These are phyloP conservation scores for Hemiscyllium ocellatum DNA, from an alignment of 2,113 vertebrate genomes.

Conservation along the genomic window DNA sequence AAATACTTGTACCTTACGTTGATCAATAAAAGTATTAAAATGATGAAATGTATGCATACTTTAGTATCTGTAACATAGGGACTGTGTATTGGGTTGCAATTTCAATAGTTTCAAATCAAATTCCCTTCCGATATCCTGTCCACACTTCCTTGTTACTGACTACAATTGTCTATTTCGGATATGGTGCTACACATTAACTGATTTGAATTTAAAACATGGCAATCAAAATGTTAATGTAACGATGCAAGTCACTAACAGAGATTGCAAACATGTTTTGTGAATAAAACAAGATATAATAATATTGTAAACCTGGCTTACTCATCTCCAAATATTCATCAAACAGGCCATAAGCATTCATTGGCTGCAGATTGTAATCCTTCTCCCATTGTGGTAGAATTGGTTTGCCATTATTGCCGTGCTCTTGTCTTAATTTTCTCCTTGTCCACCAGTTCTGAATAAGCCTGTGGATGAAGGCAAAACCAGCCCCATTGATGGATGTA, in stretches of 20 bases:
- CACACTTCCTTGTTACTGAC: background rate
- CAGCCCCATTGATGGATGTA: background rate
- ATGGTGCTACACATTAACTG: background rate
- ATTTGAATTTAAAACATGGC: too few species aligned
- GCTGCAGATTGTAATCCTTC: constrained; percentile 84
- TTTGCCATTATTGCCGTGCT: constrained; percentile 66
- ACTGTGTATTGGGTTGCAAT: background rate
- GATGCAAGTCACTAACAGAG: too few species aligned
- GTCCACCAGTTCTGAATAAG: constrained; percentile 91
- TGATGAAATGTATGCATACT: background rate
- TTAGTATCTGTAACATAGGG: background rate
- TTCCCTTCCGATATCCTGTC: background rate
- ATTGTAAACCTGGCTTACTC: constrained; percentile 63
- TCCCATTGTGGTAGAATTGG: constrained; percentile 80
- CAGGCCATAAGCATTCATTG: constrained; percentile 86
- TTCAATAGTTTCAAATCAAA: background rate
- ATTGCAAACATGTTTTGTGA: background rate
- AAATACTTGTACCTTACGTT: background rate
- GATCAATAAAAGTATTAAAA: background rate
- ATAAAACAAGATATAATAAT: background rate
- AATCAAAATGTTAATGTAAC: too few species aligned
- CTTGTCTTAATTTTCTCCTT: constrained; percentile 68
- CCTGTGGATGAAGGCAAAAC: constrained; percentile 48
- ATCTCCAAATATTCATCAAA: constrained; percentile 97
- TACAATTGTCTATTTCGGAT: background rate